Evolutionary conservation across 2,113 vertebrate genomes (phyloP), one percentile per base, ranked within the genome.

Genomic region (Leuciscus idus): DNA sequence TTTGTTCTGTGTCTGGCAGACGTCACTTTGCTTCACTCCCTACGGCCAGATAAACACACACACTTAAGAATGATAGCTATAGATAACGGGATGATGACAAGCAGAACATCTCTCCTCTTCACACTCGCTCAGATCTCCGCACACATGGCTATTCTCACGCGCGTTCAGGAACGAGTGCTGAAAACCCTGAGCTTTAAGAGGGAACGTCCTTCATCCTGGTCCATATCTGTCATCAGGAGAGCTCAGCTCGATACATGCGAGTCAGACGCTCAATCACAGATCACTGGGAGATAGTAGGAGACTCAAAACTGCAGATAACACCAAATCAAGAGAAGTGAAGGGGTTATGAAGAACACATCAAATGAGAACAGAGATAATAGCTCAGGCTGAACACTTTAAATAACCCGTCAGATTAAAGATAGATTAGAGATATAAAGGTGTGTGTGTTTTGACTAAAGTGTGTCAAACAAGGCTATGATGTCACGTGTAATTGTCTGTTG

Each of bases 181-280:
- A 70, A 70, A 70, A 11, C 68, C 30, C 21, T 4, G 68, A 23
- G 19, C 26, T 1, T 28, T 64, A 64, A 64, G 11, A 28, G 61
- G n/a, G n/a, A 8, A 62, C 64, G 6, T 33, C 15, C 4, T 4
- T 68, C 6, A 68, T 43, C 30, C 73, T 52, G 28, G 26, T 61
- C 73, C n/a, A 52, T 87, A 55, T 77, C n/a, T 88, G 82, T 88
- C 64, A 79, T 66, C 87, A 77, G 61, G 73, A 85, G 77, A 77
- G 66, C 73, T 43, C 15, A 5, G 15, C 64, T 89, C 93, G 92
- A 95, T 93, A 93, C 92, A 94, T 93, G 91, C 85, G 85, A 84
- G 87, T 83, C 68, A 87, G 91, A 92, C 64, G 88, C 88, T 88
- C 92, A 87, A 91, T 91, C 90, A 82, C 88, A 92, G 84, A 89